Percentiles rank a stretch among this genome's conserved stretches.
Evolutionary conservation across 2,797 vertebrate genomes (phyloP).

Genomic region (Cyclopterus lumpus): DNA sequence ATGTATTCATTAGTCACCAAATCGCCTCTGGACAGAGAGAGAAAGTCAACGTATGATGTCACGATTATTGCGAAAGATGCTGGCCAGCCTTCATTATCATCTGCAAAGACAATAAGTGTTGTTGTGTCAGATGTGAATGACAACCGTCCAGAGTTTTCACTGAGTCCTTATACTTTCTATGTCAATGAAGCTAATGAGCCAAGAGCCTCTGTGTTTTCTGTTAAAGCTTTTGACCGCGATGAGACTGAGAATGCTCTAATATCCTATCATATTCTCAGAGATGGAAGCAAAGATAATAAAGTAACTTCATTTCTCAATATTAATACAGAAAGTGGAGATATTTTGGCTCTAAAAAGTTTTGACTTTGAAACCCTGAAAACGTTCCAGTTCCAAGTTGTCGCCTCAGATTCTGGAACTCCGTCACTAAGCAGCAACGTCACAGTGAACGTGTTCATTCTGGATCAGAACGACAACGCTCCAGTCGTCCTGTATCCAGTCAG

Average conservation of each 20-base stretch:
- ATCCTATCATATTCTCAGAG: no score
- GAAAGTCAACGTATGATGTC: constrained; percentile 39
- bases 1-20: constrained; percentile 67
- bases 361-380: not conserved
- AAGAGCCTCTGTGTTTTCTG: constrained; percentile 11
- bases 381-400: not conserved
- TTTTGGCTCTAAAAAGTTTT: no score
- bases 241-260: no score
- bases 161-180: no score
- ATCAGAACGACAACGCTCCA: constrained; percentile 3
- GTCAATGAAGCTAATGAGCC: constrained; percentile 43
- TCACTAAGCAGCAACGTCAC: constrained; percentile 8
- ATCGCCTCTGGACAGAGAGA: constrained; percentile 57
- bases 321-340: no score
- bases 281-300: no score
- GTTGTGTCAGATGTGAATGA: constrained; percentile 24
- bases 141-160: no score
- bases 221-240: no score
- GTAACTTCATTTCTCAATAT: no score
- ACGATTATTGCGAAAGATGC: not conserved
- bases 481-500: constrained; percentile 1
- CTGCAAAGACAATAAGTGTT: no score
- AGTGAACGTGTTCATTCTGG: constrained; percentile 5
- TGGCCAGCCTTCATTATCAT: no score
- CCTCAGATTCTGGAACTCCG: not conserved